Conservation (phyloP, 2,113 vertebrate species). For the Embiotoca jacksoni region DNA sequence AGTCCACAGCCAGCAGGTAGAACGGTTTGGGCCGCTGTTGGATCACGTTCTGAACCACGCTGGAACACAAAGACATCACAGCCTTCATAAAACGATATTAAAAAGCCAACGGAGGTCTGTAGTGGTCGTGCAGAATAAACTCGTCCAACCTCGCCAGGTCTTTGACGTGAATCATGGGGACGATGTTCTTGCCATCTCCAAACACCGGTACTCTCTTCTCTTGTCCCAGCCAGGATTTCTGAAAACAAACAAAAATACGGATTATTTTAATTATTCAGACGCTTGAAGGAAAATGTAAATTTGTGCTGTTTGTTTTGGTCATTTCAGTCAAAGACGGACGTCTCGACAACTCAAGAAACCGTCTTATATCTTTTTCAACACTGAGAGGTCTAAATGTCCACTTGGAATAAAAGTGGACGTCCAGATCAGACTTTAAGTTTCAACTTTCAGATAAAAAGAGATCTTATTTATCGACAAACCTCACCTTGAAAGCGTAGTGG, state of each 20-base stretch:
- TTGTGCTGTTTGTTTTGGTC: too few relatives aligned
- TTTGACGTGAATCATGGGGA: constrained; percentile 91
- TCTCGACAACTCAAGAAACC: too few relatives aligned
- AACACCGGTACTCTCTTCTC: constrained; percentile 85
- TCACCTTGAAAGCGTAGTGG: constrained; percentile 94
- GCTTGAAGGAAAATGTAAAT: background rate
- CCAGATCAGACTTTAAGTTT: too few relatives aligned
- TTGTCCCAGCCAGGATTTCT: constrained; percentile 90
- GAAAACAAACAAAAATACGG: background rate
- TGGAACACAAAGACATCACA: constrained; percentile 59
- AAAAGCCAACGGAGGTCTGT: background rate
- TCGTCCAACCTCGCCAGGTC: constrained; percentile 90
- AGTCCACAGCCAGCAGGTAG: constrained; percentile 92
- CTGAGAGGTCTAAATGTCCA: too few relatives aligned
- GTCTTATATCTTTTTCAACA: too few relatives aligned
- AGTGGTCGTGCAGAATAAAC: too few relatives aligned
- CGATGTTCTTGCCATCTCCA: constrained; percentile 88
- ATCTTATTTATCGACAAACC: background rate
- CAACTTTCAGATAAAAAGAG: too few relatives aligned
- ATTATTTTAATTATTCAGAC: background rate
- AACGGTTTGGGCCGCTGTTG: constrained; percentile 82
- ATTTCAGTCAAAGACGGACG: too few relatives aligned
- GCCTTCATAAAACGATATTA: background rate
- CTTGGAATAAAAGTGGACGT: too few relatives aligned
- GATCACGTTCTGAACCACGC: constrained; percentile 90